These are phyloP conservation scores for Recurvirostra avosetta DNA, from an alignment of 2,113 vertebrate species.

Conservation along the genomic window DNA sequence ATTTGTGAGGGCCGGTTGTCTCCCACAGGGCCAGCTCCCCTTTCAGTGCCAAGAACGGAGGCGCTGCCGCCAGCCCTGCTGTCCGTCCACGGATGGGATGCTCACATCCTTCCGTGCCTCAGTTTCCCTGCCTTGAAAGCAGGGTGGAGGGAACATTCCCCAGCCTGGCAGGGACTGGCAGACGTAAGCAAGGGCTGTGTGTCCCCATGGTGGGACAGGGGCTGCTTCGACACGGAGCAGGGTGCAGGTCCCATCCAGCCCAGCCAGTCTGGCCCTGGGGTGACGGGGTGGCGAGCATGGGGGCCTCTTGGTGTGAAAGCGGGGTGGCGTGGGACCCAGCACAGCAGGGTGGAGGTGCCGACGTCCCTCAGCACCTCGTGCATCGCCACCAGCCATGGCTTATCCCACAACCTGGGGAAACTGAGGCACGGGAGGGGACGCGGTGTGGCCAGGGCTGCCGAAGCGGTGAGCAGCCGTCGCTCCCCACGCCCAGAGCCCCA, in stretches of 20 bases:
- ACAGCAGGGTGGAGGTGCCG: background rate
- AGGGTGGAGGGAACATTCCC: background rate
- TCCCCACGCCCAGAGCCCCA: background rate
- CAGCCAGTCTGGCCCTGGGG: background rate
- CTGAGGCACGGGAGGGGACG: background rate
- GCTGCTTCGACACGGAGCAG: background rate
- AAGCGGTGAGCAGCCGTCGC: background rate
- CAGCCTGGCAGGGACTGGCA: background rate
- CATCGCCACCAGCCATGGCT: background rate
- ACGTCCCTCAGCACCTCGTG: background rate
- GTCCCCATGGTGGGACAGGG: background rate
- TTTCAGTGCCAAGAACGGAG: background rate
- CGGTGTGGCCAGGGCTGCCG: fast-evolving
- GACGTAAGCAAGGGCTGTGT: fast-evolving
- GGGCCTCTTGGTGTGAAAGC: fast-evolving
- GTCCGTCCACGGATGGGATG: fast-evolving
- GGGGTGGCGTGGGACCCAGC: background rate
- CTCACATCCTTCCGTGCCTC: background rate
- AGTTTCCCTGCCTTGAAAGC: background rate
- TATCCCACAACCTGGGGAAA: background rate
- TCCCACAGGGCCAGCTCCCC: background rate
- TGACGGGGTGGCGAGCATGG: fast-evolving
- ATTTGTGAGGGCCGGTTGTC: background rate
- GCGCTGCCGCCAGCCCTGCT: background rate
- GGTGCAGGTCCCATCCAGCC: background rate